Evolutionary conservation across 2,797 vertebrate genomes (phyloP), one percentile per base, ranked within the genome.

Genomic region (Pseudocheirus occidentalis): DNA sequence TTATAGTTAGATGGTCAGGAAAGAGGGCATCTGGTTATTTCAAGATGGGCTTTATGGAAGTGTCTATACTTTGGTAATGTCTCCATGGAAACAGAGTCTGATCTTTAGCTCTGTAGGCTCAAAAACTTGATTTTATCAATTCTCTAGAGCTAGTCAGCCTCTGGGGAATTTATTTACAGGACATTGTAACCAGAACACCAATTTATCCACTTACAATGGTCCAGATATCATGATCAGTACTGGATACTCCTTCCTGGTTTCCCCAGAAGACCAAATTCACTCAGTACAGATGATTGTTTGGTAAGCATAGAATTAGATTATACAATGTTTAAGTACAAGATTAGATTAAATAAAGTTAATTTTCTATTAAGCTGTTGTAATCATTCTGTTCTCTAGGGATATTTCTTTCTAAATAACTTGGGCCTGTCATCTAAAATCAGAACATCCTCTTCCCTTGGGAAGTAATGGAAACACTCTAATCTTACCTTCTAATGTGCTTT

Each of bases 91-190:
- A 87, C 73, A 87, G 21, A 50, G 21, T 24, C 40, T 87, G 73
- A 40, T 87, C 21, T 46, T 87, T 87, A 87, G 73, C 66, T 50
- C 73, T 87, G 73, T 87, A 28, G 40, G 73, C 73, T 87, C 73
- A 87, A 50, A 87, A 87, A 87, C 73, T 87, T 87, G 73, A 87
- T 87, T 87, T 87, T 87, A 87, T 87, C 73, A 87, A 50, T 87
- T 46, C 73, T 87, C 21, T 87, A 40, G 40, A 46, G 73, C 40
- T 87, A 27, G 73, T 50, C 40, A 87, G 40, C 11, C 73, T 27
- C 40, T 46, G 40, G 73, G 73, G 73, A 50, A 50, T 87, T 87
- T 87, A 40, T 87, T 87, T 87, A 50, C 73, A 50, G 73, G 21
- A 12, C 31, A 5, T 50, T 87, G 73, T 87, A 87, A 87, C 40